Evolutionary conservation across 2,888 invertebrate species (phyloP).

Genomic region (Ctenicera cuprea): DNA sequence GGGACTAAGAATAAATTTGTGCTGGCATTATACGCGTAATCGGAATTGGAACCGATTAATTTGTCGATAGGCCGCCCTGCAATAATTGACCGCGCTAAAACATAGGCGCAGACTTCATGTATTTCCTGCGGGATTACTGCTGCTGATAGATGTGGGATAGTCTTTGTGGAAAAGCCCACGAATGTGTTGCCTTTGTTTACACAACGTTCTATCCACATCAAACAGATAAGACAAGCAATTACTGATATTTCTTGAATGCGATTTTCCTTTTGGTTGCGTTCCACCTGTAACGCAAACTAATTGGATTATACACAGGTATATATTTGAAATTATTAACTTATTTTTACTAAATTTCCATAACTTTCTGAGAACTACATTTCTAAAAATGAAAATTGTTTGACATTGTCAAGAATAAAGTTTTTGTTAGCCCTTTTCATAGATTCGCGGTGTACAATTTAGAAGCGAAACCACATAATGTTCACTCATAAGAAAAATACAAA

Average conservation of each 20-base stretch:
- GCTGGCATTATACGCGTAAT: slow-evolving; percentile 33
- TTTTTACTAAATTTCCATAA: too few relatives aligned
- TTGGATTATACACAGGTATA: too few relatives aligned
- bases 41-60: slow-evolving; percentile 42
- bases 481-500: background rate
- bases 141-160: slow-evolving; percentile 19
- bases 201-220: background rate
- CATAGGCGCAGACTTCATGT: slow-evolving; percentile 25
- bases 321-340: too few relatives aligned
- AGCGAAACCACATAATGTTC: too few relatives aligned
- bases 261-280: background rate
- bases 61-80: slow-evolving; percentile 27
- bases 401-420: too few relatives aligned
- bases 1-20: slow-evolving; percentile 41
- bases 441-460: too few relatives aligned
- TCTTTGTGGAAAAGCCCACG: background rate
- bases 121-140: slow-evolving; percentile 18
- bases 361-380: too few relatives aligned
- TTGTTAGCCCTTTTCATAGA: too few relatives aligned
- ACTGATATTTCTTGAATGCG: background rate
- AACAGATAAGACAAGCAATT: background rate
- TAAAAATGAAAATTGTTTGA: too few relatives aligned
- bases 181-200: slow-evolving; percentile 17
- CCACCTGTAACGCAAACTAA: too few relatives aligned
- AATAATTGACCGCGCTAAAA: slow-evolving; percentile 30